phyloP scores from a whole-genome alignment of 2,797 vertebrate genomes.

The Onychomys torridus region DNA sequence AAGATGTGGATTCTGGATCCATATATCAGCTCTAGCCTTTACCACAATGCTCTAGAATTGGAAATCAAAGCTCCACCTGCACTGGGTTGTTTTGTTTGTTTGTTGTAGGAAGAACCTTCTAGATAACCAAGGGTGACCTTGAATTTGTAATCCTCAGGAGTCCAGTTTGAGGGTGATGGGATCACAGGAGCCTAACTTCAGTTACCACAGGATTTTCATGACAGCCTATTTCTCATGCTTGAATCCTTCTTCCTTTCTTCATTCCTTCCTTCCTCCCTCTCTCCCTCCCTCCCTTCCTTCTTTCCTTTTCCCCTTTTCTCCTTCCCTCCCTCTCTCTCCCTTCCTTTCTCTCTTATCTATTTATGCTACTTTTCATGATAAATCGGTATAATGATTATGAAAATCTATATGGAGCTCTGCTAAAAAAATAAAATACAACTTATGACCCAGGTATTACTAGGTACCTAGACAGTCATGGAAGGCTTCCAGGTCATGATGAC shows the following conservation, averaged over 20 bases:
- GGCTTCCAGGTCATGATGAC: neutral
- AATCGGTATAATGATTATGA: neutral
- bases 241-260: neutral
- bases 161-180: neutral
- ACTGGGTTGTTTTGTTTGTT: neutral
- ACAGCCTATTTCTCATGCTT: neutral
- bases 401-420: neutral
- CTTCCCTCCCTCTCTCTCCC: accelerated
- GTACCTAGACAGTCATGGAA: neutral
- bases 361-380: neutral
- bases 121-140: neutral
- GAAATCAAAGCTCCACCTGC: neutral
- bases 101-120: neutral
- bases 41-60: neutral
- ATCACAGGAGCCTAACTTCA: neutral
- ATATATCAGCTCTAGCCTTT: neutral
- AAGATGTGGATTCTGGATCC: neutral
- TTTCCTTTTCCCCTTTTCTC: too few species aligned
- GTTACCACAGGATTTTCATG: neutral
- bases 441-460: neutral
- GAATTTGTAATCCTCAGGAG: neutral
- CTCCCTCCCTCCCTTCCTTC: too few species aligned
- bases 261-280: accelerated
- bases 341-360: neutral
- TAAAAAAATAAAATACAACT: neutral